These are phyloP conservation scores for Indicator indicator DNA, from an alignment of 2,113 vertebrate species.

Conservation along the genomic window DNA sequence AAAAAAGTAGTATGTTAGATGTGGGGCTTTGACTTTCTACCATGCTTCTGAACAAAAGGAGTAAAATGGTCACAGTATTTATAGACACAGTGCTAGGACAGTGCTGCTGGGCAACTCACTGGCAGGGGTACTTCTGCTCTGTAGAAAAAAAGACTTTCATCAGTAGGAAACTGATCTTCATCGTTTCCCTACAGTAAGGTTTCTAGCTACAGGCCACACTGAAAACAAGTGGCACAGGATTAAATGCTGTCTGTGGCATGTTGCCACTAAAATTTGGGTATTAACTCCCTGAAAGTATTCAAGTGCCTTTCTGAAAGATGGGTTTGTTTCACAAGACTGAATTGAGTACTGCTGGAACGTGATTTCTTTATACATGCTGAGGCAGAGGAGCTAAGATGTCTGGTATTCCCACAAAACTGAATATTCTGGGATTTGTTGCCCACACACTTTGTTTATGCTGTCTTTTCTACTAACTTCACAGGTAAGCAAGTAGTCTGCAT, in stretches of 20 bases:
- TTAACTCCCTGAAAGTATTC: not conserved
- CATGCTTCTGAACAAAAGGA: not conserved
- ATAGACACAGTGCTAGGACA: not conserved
- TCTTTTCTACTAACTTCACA: not conserved
- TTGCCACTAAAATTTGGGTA: not conserved
- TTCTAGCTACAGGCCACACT: not conserved
- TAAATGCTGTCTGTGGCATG: not conserved
- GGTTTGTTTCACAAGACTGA: not conserved
- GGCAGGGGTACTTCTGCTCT: not conserved
- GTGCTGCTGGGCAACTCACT: not conserved
- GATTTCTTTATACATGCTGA: not conserved
- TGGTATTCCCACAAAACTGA: not conserved
- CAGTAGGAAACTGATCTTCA: not conserved
- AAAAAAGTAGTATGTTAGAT: not conserved
- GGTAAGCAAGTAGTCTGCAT: not conserved
- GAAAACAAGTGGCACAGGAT: not conserved
- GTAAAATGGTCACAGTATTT: slow-evolving; percentile 4
- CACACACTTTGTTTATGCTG: not conserved
- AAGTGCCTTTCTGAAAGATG: not conserved
- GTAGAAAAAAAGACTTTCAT: not conserved
- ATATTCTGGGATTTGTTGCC: not conserved
- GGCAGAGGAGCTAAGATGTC: not conserved
- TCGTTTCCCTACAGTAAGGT: accelerated
- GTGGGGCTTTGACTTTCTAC: not conserved
- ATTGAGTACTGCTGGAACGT: not conserved